phyloP scores from a whole-genome alignment of 2,797 vertebrate genomes.

The Odontamblyopus lacepedii region DNA sequence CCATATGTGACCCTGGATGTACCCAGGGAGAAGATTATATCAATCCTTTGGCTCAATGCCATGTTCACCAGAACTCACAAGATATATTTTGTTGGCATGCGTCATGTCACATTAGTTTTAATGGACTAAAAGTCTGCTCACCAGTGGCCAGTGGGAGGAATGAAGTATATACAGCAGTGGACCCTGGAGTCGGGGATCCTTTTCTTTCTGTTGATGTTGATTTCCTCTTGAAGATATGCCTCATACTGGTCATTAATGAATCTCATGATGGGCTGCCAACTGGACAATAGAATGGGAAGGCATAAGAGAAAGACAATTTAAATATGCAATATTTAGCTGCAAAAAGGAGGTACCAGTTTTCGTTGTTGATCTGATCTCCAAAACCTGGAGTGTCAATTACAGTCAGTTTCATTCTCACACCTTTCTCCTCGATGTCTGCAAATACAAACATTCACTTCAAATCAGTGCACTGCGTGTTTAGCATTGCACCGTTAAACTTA shows the following conservation, averaged over 20 bases:
- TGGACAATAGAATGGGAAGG: constrained; percentile 44
- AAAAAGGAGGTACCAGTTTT: constrained; percentile 83
- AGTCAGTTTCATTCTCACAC: constrained; percentile 96
- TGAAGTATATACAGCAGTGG: constrained; percentile 99
- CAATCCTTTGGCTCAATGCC: no score
- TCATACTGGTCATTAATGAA: constrained; percentile 98
- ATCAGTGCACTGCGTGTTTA: background rate
- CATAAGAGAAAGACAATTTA: background rate
- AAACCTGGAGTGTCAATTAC: constrained; percentile 98
- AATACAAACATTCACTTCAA: constrained; percentile 15
- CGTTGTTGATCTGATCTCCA: constrained; percentile 98
- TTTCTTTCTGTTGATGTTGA: constrained; percentile 95
- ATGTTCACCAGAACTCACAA: no score
- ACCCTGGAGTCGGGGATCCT: constrained; percentile 94
- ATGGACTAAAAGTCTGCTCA: constrained; percentile 58
- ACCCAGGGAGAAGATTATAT: no score
- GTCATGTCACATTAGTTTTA: background rate
- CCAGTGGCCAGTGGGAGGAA: constrained; percentile 96
- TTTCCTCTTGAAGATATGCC: constrained; percentile 94
- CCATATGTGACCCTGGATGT: no score
- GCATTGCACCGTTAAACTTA: background rate
- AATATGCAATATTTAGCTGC: constrained; percentile 1
- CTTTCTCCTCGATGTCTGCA: constrained; percentile 95
- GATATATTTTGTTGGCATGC: no score
- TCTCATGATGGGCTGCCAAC: constrained; percentile 99